Conservation (phyloP, 2,797 vertebrate species). For the Spondyliosoma cantharus region DNA sequence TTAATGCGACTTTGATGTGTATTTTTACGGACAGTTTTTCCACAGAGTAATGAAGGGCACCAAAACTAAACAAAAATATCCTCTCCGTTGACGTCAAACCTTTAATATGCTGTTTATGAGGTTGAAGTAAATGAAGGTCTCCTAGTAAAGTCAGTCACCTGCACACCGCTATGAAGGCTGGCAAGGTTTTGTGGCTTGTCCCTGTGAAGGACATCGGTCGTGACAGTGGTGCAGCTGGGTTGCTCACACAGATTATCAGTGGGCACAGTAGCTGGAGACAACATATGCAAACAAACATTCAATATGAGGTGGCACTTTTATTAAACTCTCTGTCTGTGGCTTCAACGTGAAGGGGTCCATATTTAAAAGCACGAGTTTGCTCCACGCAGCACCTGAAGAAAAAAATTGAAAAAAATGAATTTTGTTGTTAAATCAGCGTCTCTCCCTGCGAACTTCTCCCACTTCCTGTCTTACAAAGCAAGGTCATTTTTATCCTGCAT, state of each 20-base stretch:
- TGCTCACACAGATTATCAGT: conserved; percentile 45
- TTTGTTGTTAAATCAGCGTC: conserved; percentile 54
- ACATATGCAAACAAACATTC: conserved; percentile 42
- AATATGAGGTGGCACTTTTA: conserved; percentile 32
- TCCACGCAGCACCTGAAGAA: conserved; percentile 43
- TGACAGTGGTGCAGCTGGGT: conserved; percentile 48
- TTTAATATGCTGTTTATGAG: conserved; percentile 9
- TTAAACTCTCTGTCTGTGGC: conserved; percentile 26
- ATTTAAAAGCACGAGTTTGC: conserved; percentile 29
- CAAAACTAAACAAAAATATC: neutral
- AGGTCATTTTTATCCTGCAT: conserved; percentile 73
- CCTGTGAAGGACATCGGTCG: conserved; percentile 55
- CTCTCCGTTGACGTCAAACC: neutral
- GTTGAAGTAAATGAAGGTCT: conserved; percentile 24
- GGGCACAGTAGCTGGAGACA: conserved; percentile 34
- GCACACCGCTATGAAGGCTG: conserved; percentile 26
- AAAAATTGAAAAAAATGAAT: conserved; percentile 74
- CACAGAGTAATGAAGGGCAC: neutral
- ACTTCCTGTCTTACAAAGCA: conserved; percentile 61
- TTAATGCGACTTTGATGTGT: conserved; percentile 27
- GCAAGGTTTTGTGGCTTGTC: conserved; percentile 14
- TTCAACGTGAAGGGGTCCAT: neutral
- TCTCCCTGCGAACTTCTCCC: conserved; percentile 40
- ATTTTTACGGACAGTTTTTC: conserved; percentile 6
- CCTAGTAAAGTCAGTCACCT: conserved; percentile 37